These are phyloP conservation scores for Ciconia boyciana DNA, from an alignment of 2,113 vertebrate species.

Conservation along the genomic window DNA sequence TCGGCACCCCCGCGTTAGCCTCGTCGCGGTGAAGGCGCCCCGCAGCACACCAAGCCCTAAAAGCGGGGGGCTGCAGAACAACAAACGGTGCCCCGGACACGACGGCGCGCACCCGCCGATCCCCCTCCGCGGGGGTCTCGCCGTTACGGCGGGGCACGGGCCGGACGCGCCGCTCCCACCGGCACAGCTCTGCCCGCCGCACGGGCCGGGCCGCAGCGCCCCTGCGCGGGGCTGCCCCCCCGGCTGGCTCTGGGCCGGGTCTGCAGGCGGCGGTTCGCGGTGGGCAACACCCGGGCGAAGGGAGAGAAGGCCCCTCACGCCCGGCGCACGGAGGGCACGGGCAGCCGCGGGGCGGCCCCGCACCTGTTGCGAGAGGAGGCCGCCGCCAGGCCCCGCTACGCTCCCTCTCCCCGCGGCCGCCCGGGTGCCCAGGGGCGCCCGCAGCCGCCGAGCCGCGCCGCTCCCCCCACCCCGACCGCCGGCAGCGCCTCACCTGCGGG, in stretches of 20 bases:
- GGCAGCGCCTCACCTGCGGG: neutral
- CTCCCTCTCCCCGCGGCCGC: neutral
- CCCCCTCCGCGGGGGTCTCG: neutral
- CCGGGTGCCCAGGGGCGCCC: neutral
- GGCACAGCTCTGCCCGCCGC: neutral
- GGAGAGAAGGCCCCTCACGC: neutral
- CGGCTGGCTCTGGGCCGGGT: neutral
- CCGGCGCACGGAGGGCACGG: neutral
- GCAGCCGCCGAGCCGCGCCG: neutral
- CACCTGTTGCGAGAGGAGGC: constrained; percentile 10
- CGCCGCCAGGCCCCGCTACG: neutral
- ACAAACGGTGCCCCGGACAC: too few species aligned
- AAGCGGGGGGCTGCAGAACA: neutral
- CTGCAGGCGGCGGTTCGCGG: neutral
- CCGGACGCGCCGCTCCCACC: neutral
- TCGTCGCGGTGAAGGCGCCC: neutral
- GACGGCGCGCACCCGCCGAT: neutral
- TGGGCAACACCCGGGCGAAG: too few species aligned
- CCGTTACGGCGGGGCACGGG: too few species aligned
- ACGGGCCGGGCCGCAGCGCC: neutral
- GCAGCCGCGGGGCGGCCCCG: neutral
- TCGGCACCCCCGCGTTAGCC: neutral
- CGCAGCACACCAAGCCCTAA: neutral
- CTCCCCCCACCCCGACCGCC: neutral
- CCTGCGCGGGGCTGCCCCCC: neutral